A percentile compares a stretch with the other conserved stretches of the same genome.
Evolutionary conservation across 2,113 vertebrate genomes (phyloP).

Genomic region (Vanacampus margaritifer): DNA sequence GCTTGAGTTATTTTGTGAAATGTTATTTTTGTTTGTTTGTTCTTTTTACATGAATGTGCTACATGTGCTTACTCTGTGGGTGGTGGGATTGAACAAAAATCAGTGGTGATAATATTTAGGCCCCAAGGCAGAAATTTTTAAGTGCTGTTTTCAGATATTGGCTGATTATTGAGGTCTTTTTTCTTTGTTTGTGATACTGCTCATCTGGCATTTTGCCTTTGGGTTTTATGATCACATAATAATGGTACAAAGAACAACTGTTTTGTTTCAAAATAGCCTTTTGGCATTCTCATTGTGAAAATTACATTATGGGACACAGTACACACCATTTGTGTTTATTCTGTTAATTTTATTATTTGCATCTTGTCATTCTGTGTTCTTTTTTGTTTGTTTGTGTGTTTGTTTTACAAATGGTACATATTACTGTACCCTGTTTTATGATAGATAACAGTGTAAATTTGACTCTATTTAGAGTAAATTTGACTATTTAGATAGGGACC

Average conservation of each 20-base stretch:
- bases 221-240: slow-evolving; percentile 40
- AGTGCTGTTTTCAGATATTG: slow-evolving; percentile 35
- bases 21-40: slow-evolving; percentile 33
- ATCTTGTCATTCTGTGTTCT: background rate
- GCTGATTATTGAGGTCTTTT: slow-evolving; percentile 40
- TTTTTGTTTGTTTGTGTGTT: too few relatives aligned
- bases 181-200: slow-evolving; percentile 34
- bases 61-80: slow-evolving; percentile 34
- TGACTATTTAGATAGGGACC: too few relatives aligned
- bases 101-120: slow-evolving; percentile 20
- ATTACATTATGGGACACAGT: too few relatives aligned
- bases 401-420: too few relatives aligned
- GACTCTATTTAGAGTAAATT: too few relatives aligned
- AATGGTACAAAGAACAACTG: slow-evolving; percentile 18
- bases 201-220: slow-evolving; percentile 28
- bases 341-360: background rate
- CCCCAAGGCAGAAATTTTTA: slow-evolving; percentile 26
- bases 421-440: too few relatives aligned
- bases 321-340: slow-evolving; percentile 1
- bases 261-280: slow-evolving; percentile 19
- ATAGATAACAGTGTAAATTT: too few relatives aligned
- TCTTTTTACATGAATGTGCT: slow-evolving; percentile 27
- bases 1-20: slow-evolving; percentile 30
- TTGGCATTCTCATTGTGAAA: slow-evolving; percentile 7
- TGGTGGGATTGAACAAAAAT: slow-evolving; percentile 40